Evolutionary conservation across 1,140 invertebrate genomes (phyloP), one percentile per base, ranked within the genome.

Genomic region (Sinonovacula constricta): DNA sequence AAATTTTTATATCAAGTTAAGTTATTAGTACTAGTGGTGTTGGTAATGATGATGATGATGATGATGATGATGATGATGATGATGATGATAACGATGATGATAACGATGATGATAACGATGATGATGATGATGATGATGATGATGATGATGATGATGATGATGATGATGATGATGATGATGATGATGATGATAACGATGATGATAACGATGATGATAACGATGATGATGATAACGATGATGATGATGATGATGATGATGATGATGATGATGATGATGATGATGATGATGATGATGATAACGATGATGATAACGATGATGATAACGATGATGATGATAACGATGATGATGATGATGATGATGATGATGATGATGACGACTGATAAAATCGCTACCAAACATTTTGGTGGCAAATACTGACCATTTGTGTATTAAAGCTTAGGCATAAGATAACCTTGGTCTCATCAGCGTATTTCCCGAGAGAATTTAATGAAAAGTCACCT

Each of bases 181-280:
- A 59, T 59, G 56, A 59, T 59, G 56, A 59, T 59, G 56, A 59
- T 59, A 24, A 24, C 12, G 66, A 68, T 56, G 49, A 68, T 56
- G 66, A 68, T 56, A 28, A 65, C 39, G 70, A 63, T 45, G 70
- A 72, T 62, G 54, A 2, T 28, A 57, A 2, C 14, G 54, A 63
- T 65, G 70, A 2, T 63, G 70, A 72, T 63, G 57, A 72, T 65
- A 57, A 72, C 65, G 70, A 70, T 57, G 67, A 70, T 70, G 67
- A 70, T 70, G 67, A 63, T 65, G 70, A 51, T 65, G 70, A 72
- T 63, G 70, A 72, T 72, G 70, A 72, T 63, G 70, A 72, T 65
- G 51, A 69, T 54, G 51, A 56, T 69, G 45, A 59, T 36, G 26
- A 33, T 65, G 62, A 36, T 65, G 26, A 2, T 33, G 34, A 65